A percentile compares a stretch with the other conserved stretches of the same genome.
Evolutionary conservation across 2,888 invertebrate genomes (phyloP).

Genomic region (Chirona hameri): DNA sequence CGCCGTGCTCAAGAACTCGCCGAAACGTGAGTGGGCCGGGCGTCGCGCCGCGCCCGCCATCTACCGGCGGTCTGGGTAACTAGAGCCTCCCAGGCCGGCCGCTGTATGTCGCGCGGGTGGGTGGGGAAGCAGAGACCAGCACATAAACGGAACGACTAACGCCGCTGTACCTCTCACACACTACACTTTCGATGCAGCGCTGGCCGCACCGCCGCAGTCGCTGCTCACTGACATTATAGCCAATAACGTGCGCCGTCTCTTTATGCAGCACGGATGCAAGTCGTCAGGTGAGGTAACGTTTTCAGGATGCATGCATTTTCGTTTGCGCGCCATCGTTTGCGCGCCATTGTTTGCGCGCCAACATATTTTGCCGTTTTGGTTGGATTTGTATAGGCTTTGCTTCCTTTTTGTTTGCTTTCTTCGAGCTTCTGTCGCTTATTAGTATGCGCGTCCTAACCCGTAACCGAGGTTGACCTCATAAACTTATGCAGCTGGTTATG

Average conservation of each 20-base stretch:
- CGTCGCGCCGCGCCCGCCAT: not conserved
- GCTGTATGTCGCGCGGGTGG: not conserved
- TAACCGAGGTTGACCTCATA: not conserved
- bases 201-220: no score
- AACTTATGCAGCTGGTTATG: not conserved
- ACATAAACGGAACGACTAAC: conserved; percentile 13
- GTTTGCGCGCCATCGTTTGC: no score
- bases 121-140: conserved; percentile 24
- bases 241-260: not conserved
- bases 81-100: no score
- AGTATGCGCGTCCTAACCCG: not conserved
- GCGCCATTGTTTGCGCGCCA: no score
- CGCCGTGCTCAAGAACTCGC: conserved; percentile 87
- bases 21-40: conserved; percentile 76
- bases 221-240: not conserved
- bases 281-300: not conserved
- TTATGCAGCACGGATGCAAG: not conserved
- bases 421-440: not conserved
- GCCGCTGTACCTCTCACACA: not conserved
- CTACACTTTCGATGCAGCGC: not conserved
- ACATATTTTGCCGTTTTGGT: not conserved
- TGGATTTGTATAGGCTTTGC: not conserved
- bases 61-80: not conserved
- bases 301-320: not conserved
- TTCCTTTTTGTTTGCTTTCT: not conserved